phyloP scores from a whole-genome alignment of 2,113 vertebrate species.

The Sialia sialis region DNA sequence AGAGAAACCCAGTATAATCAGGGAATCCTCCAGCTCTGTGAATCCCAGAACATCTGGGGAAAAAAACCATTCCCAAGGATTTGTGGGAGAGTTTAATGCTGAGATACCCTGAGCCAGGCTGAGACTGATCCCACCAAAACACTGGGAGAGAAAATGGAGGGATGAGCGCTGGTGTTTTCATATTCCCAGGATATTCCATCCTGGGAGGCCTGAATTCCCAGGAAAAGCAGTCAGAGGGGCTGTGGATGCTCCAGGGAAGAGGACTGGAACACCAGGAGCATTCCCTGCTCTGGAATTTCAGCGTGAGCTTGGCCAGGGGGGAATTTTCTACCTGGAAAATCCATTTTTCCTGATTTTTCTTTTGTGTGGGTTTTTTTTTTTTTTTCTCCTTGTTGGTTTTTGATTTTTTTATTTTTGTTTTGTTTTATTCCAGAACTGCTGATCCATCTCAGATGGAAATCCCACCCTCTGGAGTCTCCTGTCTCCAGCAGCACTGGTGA shows the following conservation, averaged over 20 bases:
- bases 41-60: not conserved
- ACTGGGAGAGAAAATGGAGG: not conserved
- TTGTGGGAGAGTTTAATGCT: not conserved
- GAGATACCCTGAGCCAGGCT: not conserved
- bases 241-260: rapidly evolving
- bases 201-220: not conserved
- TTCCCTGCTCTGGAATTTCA: not conserved
- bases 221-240: not conserved
- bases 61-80: not conserved
- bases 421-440: not conserved
- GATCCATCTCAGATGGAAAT: not conserved
- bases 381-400: no score
- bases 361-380: not conserved
- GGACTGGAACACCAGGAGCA: rapidly evolving
- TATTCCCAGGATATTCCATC: not conserved
- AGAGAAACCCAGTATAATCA: not conserved
- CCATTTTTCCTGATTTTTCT: not conserved
- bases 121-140: not conserved
- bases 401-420: no score
- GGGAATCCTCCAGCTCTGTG: not conserved
- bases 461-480: not conserved
- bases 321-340: not conserved
- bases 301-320: not conserved
- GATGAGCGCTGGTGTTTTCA: not conserved
- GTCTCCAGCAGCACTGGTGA: not conserved